A percentile compares a stretch with the other conserved stretches of the same genome.
Conservation (phyloP, 2,797 vertebrate genomes). For the Tapera naevia region DNA sequence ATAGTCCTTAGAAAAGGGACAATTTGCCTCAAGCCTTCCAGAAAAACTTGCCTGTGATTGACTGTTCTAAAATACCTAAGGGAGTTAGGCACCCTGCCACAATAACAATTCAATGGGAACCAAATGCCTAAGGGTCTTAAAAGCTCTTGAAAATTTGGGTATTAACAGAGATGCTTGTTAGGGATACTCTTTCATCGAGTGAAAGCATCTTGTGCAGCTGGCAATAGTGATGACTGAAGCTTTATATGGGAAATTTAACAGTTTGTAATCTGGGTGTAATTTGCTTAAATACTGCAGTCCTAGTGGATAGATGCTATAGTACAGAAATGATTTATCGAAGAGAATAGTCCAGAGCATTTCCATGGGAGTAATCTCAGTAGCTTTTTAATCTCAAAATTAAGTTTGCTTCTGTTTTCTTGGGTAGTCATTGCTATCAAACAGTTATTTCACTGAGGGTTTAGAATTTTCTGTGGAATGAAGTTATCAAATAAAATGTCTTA, state of each 20-base stretch:
- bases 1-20: neutral
- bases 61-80: neutral
- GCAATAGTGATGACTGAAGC: neutral
- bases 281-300: neutral
- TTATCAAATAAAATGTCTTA: neutral
- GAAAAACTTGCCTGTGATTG: neutral
- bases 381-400: neutral
- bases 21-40: neutral
- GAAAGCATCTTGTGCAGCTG: neutral
- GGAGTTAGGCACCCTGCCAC: neutral
- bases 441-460: neutral
- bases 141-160: neutral
- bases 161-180: neutral
- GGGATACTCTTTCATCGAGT: neutral
- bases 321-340: neutral
- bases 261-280: neutral
- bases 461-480: neutral
- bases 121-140: neutral
- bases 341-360: neutral
- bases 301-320: neutral
- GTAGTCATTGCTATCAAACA: neutral
- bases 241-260: neutral
- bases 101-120: neutral
- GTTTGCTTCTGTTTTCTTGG: neutral
- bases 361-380: neutral